These are phyloP conservation scores for Nymphalis c-album DNA, from an alignment of 2,888 invertebrate genomes.

Conservation along the genomic window DNA sequence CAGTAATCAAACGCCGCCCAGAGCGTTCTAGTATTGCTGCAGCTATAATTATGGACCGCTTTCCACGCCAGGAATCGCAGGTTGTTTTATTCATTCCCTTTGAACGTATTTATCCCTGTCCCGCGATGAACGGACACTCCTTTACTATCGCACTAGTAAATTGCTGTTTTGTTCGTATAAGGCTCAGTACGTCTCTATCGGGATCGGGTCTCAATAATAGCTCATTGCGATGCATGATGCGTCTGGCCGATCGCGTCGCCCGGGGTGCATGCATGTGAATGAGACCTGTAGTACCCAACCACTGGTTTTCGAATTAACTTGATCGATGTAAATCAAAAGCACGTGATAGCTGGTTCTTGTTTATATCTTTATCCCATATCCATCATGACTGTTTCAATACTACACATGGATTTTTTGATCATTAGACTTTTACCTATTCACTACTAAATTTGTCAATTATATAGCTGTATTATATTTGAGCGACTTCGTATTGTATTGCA, in stretches of 20 bases:
- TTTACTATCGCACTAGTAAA: constrained; percentile 59
- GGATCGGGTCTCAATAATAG: constrained; percentile 59
- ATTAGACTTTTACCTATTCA: too few species aligned
- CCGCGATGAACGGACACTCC: constrained; percentile 62
- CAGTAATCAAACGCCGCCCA: constrained; percentile 38
- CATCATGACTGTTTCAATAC: constrained; percentile 4
- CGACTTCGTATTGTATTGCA: too few species aligned
- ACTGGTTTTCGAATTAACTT: constrained; percentile 42
- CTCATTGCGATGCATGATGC: constrained; percentile 64
- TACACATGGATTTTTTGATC: background rate
- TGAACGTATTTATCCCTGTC: constrained; percentile 54
- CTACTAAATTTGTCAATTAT: too few species aligned
- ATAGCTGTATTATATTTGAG: too few species aligned
- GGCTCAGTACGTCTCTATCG: constrained; percentile 61
- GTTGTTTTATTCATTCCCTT: constrained; percentile 42
- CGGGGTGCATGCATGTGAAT: constrained; percentile 63
- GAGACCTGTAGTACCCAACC: constrained; percentile 43
- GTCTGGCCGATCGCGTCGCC: constrained; percentile 57
- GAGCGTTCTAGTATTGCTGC: constrained; percentile 40
- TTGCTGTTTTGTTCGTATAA: constrained; percentile 49
- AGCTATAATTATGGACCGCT: constrained; percentile 40
- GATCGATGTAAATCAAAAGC: constrained; percentile 29
- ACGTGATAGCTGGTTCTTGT: constrained; percentile 35
- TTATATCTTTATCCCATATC: constrained; percentile 24
- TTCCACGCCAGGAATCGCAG: constrained; percentile 36